Conservation (phyloP, 1,140 invertebrate species). For the Heliconius eleuchia region DNA sequence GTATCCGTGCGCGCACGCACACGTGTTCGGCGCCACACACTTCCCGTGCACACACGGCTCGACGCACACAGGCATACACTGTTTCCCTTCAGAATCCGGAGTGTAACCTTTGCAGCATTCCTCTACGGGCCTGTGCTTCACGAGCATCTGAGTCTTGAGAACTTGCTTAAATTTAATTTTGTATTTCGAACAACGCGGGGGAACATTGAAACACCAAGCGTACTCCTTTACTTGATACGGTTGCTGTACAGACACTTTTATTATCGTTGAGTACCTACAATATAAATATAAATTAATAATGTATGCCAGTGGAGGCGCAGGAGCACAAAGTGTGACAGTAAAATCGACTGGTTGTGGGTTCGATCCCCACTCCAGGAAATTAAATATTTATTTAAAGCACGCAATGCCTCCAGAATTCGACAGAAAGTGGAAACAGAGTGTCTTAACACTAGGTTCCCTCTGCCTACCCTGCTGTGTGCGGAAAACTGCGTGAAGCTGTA, state of each 20-base stretch:
- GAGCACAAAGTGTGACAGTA: too few relatives aligned
- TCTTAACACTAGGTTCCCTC: too few relatives aligned
- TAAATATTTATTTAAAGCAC: too few relatives aligned
- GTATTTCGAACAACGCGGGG: slow-evolving; percentile 93
- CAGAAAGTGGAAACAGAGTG: too few relatives aligned
- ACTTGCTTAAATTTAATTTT: slow-evolving; percentile 88
- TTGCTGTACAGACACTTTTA: slow-evolving; percentile 88
- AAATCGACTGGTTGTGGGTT: too few relatives aligned
- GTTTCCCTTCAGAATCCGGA: slow-evolving; percentile 82
- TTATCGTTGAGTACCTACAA: slow-evolving; percentile 87
- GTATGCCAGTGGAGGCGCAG: too few relatives aligned
- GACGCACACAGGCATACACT: slow-evolving; percentile 90
- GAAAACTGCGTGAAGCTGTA: too few relatives aligned
- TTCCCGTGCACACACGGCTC: slow-evolving; percentile 91
- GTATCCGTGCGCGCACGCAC: slow-evolving; percentile 93
- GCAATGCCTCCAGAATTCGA: too few relatives aligned
- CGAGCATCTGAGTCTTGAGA: slow-evolving; percentile 86
- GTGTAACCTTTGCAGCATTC: slow-evolving; percentile 91
- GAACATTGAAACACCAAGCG: slow-evolving; percentile 91
- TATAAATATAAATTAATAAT: not conserved
- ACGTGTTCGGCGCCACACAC: slow-evolving; percentile 92
- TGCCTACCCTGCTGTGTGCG: too few relatives aligned
- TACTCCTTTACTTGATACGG: slow-evolving; percentile 91
- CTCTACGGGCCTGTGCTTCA: slow-evolving; percentile 88
- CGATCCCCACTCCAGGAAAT: too few relatives aligned